A percentile compares a stretch with the other conserved stretches of the same genome.
These are phyloP conservation scores for Chironomus striatipennis DNA, from an alignment of 1,140 invertebrate species.

Conservation along the genomic window DNA sequence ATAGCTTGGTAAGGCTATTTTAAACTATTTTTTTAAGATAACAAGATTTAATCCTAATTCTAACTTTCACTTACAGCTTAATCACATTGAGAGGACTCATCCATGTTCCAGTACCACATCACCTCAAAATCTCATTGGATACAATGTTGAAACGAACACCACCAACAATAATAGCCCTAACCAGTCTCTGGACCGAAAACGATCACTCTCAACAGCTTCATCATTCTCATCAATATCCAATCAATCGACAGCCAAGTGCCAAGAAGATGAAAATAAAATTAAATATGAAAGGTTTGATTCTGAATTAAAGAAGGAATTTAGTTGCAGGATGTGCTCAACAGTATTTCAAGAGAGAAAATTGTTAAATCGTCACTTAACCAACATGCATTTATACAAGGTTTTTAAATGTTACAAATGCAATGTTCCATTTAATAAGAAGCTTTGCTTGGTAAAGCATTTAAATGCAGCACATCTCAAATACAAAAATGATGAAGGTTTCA, in stretches of 20 bases:
- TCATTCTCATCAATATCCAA: not conserved
- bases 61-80: not conserved
- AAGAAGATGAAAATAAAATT: not conserved
- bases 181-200: not conserved
- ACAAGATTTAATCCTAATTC: not conserved
- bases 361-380: not conserved
- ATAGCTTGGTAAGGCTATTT: not conserved
- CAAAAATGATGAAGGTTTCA: not conserved
- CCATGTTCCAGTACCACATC: not conserved
- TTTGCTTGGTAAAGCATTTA: not conserved
- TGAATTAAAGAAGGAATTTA: not conserved
- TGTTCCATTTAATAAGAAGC: not conserved
- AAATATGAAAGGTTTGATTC: not conserved
- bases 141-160: too few relatives aligned
- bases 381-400: not conserved
- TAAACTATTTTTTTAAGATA: too few relatives aligned
- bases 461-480: not conserved
- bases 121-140: too few relatives aligned
- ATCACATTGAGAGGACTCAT: not conserved
- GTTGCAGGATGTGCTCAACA: not conserved
- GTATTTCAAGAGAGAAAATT: not conserved
- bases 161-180: too few relatives aligned
- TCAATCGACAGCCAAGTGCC: not conserved
- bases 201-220: not conserved
- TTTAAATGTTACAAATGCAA: not conserved